Evolutionary conservation across 2,888 invertebrate species (phyloP).

Genomic region (Celastrina argiolus): DNA sequence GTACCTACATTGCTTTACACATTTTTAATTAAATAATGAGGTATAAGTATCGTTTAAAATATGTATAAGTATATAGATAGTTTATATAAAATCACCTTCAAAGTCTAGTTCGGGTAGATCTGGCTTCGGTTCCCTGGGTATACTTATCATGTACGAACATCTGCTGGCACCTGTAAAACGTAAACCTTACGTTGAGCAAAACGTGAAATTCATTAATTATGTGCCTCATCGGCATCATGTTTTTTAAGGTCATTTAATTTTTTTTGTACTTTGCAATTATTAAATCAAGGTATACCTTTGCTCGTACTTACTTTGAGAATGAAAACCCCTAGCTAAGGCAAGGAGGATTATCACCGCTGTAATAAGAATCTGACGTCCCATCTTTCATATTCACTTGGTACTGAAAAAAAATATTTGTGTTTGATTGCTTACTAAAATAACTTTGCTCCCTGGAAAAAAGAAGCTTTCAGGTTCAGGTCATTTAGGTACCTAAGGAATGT

Average conservation of each 20-base stretch:
- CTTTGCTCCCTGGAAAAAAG: too few species aligned
- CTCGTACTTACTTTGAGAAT: slow-evolving; percentile 24
- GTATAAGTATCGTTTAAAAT: too few species aligned
- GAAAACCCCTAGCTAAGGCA: neutral
- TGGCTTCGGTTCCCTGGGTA: slow-evolving; percentile 56
- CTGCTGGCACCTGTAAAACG: slow-evolving; percentile 38
- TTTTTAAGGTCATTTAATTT: neutral
- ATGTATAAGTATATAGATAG: too few species aligned
- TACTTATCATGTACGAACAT: slow-evolving; percentile 55
- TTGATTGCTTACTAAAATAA: too few species aligned
- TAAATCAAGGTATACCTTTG: neutral
- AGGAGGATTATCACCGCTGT: slow-evolving; percentile 17
- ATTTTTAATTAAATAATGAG: too few species aligned
- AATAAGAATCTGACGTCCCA: slow-evolving; percentile 6
- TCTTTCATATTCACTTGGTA: slow-evolving; percentile 25
- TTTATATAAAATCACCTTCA: slow-evolving; percentile 43
- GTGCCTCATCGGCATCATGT: too few species aligned
- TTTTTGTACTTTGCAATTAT: neutral
- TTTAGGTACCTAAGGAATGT: too few species aligned
- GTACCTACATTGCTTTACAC: too few species aligned
- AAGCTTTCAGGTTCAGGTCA: too few species aligned
- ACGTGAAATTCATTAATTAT: too few species aligned
- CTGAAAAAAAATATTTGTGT: neutral
- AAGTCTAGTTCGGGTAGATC: slow-evolving; percentile 43
- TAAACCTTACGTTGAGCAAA: too few species aligned